Conservation (phyloP, 2,113 vertebrate species). For the Aphelocoma coerulescens region DNA sequence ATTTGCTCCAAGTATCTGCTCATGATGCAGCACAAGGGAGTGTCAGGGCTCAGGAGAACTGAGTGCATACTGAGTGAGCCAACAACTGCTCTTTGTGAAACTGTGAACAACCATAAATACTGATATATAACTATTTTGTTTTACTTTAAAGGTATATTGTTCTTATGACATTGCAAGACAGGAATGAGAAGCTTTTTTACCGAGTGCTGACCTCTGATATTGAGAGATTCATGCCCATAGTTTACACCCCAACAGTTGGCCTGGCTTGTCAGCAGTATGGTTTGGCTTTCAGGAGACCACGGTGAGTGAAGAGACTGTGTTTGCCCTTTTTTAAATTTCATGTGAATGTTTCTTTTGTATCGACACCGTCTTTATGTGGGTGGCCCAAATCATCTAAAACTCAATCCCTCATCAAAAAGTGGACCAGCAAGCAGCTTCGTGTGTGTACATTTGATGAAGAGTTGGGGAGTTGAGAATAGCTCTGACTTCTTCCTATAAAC, state of each 20-base stretch:
- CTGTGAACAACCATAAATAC: neutral
- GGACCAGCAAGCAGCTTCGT: neutral
- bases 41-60: neutral
- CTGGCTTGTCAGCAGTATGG: slow-evolving; percentile 97
- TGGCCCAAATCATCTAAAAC: neutral
- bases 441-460: neutral
- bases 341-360: neutral
- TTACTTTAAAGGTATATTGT: slow-evolving; percentile 85
- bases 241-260: slow-evolving; percentile 95
- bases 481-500: slow-evolving; percentile 1
- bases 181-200: slow-evolving; percentile 97
- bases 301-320: slow-evolving; percentile 74
- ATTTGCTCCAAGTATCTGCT: neutral
- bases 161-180: slow-evolving; percentile 96
- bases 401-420: neutral
- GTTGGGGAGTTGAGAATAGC: neutral
- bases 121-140: neutral
- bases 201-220: slow-evolving; percentile 91
- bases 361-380: neutral
- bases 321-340: neutral
- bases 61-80: neutral
- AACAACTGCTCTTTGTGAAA: neutral
- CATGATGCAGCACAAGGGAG: neutral
- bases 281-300: slow-evolving; percentile 91
- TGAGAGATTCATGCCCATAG: slow-evolving; percentile 95